Base-by-base conservation (phyloP, 2,797 vertebrate species). In the Propithecus deckenii region DNA sequence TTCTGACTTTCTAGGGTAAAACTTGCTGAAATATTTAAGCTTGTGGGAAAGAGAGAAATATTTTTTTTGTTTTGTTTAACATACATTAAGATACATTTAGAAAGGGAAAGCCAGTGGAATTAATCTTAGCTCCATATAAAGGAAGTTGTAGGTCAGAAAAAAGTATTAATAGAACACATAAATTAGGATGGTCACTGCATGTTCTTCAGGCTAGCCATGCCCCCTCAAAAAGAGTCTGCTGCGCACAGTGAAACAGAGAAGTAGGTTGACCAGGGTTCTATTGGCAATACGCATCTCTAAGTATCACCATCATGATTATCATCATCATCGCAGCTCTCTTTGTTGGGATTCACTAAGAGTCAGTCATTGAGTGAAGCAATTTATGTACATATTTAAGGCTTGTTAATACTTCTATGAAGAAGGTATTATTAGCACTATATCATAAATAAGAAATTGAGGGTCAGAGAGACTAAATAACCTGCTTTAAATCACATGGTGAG, bases 1-100 rank as follows among this genome's bases (percentile, higher is more conserved):
- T 76, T 85, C 61, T 84, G 80, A 89, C 52, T 88, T 95, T 74
- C 35, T 89, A 85, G 41, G 67, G 30, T 32, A 63, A 95, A 88
- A 57, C n/a, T 63, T 41, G 30, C 32, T 32, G 74, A 94, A 92
- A 86, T 65, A 7, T 63, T 95, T 74, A 90, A 8, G 86, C 48
- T 81, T 87, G 7, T 74, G 2, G 32, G 25, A 30, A 25, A 76
- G 18, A 48, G 63, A 95, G 74, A 95, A 86, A 23, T 22, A 20
- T 10, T 59, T 18, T 74, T 52, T 93, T 72, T 65, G 38, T 20
- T 74, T n/a, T 75, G 15, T 22, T 87, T 94, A 50, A 57, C 12
- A 28, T 75, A 23, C 50, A 43, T 57, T 86, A 71, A 67, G 55
- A 63, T 72, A n/a, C 17, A 59, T 89, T 75, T 43, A 76, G 59